Evolutionary conservation across 2,797 vertebrate species (phyloP), one percentile per base, ranked within the genome.

Genomic region (Characodon lateralis): DNA sequence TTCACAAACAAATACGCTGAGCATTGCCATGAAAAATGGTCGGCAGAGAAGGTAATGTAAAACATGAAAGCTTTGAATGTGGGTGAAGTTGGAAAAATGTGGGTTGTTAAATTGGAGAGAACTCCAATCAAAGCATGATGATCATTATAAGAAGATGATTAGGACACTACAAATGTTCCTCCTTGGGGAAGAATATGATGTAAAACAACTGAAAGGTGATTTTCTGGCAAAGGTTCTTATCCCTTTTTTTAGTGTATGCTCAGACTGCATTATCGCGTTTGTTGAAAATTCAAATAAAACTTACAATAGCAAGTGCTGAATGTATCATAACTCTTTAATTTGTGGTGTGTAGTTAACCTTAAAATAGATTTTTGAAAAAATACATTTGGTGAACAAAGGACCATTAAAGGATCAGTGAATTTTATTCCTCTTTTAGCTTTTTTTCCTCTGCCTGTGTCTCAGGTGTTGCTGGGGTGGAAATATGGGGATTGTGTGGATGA

Each of bases 11-110:
- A 97, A 92, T 99, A 98, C 16, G 96, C 96, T 0, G 98, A 99
- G 85, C 97, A 99, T 86, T 96, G 94, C 69, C 98, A 99, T 75
- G 98, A 99, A 79, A 99, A 98, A 93, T 99, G 98, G 98, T 96
- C 97, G 66, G 96, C 97, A 88, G 98, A 99, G 88, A 99, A 99
- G 98, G 98, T 99, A 96, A 84, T 89, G 70, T 50, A 70, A 78
- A n/a, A 55, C 46, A 74, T 28, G n/a, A 84, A 39, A 58, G 31
- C 61, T 50, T 76, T 59, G 13, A 20, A 41, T 13, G 14, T 16
- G 12, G 16, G 16, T 59, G 8, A 69, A 71, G 76, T 74, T 18
- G 20, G 8, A 55, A 9, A 66, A 77, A 77, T 73, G 20, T 43
- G 14, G 41, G n/a, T 41, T 31, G 76, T 86, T 77, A 80, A 77